Conservation (phyloP, 2,113 vertebrate genomes). For the Anhinga rufa region DNA sequence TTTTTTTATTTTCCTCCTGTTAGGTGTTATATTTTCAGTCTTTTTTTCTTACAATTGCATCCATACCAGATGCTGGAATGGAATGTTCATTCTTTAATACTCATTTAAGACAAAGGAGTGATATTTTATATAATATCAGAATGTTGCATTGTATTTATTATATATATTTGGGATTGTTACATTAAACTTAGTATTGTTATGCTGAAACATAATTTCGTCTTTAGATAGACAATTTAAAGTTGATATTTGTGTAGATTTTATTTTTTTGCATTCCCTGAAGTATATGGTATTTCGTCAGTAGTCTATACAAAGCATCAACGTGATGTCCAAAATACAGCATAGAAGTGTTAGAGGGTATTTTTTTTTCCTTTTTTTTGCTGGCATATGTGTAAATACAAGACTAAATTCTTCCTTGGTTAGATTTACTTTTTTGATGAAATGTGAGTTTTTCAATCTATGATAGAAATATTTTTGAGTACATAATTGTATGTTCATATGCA, state of each 20-base stretch:
- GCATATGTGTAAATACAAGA: background rate
- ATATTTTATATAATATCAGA: background rate
- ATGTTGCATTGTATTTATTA: background rate
- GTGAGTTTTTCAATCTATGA: background rate
- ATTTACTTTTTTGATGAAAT: background rate
- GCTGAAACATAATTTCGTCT: background rate
- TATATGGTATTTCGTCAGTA: background rate
- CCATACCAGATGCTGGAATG: background rate
- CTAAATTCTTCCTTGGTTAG: background rate
- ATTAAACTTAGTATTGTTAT: background rate
- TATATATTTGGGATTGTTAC: background rate
- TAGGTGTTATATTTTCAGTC: background rate
- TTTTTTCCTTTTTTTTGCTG: background rate
- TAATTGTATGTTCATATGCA: background rate
- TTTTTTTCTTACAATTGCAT: background rate
- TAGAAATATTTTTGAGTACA: background rate
- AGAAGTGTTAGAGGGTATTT: background rate
- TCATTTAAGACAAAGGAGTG: background rate
- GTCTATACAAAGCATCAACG: background rate
- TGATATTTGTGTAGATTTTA: background rate
- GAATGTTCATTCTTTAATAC: background rate
- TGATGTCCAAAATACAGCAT: background rate
- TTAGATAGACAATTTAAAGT: background rate
- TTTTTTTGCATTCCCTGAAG: background rate
- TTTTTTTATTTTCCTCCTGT: background rate